phyloP scores from a whole-genome alignment of 1,140 invertebrate genomes.

The Drosophila yakuba region DNA sequence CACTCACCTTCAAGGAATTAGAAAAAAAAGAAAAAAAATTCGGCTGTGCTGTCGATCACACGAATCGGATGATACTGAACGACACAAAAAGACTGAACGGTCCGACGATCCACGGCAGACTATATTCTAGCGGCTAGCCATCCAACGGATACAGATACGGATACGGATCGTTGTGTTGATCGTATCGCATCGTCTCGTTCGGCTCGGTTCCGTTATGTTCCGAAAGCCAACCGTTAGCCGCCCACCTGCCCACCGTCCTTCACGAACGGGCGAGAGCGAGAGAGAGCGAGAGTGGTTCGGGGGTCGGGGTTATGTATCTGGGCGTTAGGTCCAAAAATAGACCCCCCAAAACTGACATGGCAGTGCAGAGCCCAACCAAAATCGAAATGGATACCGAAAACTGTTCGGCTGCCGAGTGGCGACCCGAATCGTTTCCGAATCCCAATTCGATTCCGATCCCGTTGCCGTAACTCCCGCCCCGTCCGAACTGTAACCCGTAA shows the following conservation, averaged over 20 bases:
- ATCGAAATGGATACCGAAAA: conserved; percentile 80
- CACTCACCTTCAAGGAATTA: conserved; percentile 85
- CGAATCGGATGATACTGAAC: conserved; percentile 82
- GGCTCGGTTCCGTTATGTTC: not conserved
- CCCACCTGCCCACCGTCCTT: conserved; percentile 77
- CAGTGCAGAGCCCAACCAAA: conserved; percentile 59
- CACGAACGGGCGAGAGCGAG: conserved; percentile 17
- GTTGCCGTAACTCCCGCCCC: not conserved
- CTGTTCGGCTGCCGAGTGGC: conserved; percentile 2
- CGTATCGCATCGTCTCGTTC: conserved; percentile 1
- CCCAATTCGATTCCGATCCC: conserved; percentile 17
- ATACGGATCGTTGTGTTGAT: conserved; percentile 37
- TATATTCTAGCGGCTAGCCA: conserved; percentile 76
- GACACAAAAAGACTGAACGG: conserved; percentile 84
- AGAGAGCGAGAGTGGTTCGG: not conserved
- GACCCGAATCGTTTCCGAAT: not conserved
- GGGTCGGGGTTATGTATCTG: conserved; percentile 68
- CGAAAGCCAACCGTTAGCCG: conserved; percentile 23
- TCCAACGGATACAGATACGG: conserved; percentile 76
- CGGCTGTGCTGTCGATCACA: conserved; percentile 82
- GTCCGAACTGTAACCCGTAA: no score
- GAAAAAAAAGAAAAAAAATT: conserved; percentile 84
- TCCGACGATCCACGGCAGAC: conserved; percentile 85
- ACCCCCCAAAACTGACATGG: conserved; percentile 34
- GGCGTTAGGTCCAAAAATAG: conserved; percentile 72